Base-by-base conservation (phyloP, 2,797 vertebrate genomes). In the Masticophis lateralis region DNA sequence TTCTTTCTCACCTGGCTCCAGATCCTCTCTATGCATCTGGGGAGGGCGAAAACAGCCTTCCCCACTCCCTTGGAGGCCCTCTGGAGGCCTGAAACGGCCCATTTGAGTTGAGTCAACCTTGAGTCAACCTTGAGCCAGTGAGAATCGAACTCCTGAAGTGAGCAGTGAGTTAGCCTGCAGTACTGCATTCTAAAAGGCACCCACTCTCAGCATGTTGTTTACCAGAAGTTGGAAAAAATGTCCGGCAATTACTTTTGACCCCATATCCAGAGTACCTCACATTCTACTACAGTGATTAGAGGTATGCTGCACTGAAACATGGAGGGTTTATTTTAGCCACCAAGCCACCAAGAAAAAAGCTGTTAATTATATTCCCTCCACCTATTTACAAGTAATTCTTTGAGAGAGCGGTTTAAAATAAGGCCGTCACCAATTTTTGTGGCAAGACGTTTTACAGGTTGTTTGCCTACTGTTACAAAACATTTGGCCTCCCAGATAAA, bases 401-500 rank as follows among this genome's bases (percentile, higher is more conserved):
- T 60, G 13, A 22, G 8, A 57, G n/a, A 37, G 10, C 32, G 3
- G n/a, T 16, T 56, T 83, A 83, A 47, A 14, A 5, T 12, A 57
- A 37, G 12, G 28, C 22, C 2, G 3, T 51, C 47, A 14, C 51
- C 32, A 25, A 1, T 37, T 56, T 32, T 89, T 59, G 55, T 74
- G 87, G 87, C 87, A 59, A 16, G 51, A 37, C 6, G 32, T 79
- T 79, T 37, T 83, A 25, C 37, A 25, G 16, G 3, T 83, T 3
- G 28, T 4, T 47, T 27, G 20, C 43, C 20, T 25, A 47, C 47
- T 37, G 28, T 12, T 37, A n/a, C 14, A 90, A 86, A 43, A 83
- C 47, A 2, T 22, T 66, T 86, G 88, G 20, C 56, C 79, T 28
- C 32, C 47, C 47, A 89, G 89, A 88, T 94, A 89, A 95, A 94